These are phyloP conservation scores for Erpetoichthys calabaricus DNA, from an alignment of 2,797 vertebrate species.

Conservation along the genomic window DNA sequence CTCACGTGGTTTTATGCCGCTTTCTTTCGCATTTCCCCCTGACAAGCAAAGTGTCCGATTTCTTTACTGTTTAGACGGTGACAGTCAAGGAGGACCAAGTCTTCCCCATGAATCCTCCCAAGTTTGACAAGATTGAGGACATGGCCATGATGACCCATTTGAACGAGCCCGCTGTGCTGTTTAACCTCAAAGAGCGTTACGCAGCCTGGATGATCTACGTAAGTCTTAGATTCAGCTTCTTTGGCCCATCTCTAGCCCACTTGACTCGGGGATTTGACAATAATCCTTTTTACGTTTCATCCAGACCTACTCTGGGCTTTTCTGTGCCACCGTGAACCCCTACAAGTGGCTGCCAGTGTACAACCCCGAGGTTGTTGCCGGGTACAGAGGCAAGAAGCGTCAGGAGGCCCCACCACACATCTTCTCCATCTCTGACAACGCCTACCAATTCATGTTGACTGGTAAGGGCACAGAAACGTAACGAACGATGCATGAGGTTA, in stretches of 20 bases:
- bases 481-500: too few relatives aligned
- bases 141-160: constrained; percentile 57
- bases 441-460: constrained; percentile 49
- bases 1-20: neutral
- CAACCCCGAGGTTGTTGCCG: constrained; percentile 38
- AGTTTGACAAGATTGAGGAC: constrained; percentile 54
- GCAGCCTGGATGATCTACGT: constrained; percentile 70
- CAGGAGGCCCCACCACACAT: constrained; percentile 53
- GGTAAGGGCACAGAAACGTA: constrained; percentile 26
- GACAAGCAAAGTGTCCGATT: too few relatives aligned
- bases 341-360: constrained; percentile 57
- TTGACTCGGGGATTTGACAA: too few relatives aligned
- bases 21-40: neutral
- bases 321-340: constrained; percentile 51
- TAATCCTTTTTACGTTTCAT: neutral
- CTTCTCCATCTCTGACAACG: constrained; percentile 57
- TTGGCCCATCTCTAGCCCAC: too few relatives aligned
- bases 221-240: constrained; percentile 11
- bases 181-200: constrained; percentile 67
- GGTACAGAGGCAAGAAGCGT: constrained; percentile 49
- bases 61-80: constrained; percentile 24
- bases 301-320: constrained; percentile 51
- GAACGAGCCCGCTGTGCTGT: constrained; percentile 51
- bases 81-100: constrained; percentile 43
- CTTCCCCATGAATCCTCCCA: constrained; percentile 52